Base-by-base conservation (phyloP, 2,888 invertebrate species). In the Aromia moschata region DNA sequence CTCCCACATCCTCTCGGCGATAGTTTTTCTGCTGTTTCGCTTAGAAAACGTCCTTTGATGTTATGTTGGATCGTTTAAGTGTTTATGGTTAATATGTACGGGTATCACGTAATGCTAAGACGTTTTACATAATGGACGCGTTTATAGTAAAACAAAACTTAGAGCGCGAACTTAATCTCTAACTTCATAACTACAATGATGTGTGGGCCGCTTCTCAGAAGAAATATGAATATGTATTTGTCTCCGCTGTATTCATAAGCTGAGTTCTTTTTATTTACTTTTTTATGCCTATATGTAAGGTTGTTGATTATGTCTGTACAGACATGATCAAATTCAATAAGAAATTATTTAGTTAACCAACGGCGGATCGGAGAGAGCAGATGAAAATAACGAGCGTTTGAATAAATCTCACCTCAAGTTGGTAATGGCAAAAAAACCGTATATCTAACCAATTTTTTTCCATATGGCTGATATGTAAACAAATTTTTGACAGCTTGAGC, bases 31-130 rank as follows among this genome's bases (percentile, higher is more conserved):
- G 59, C 54, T 58, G 45, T 58, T 41, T 38, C 52, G 55, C 38
- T 52, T 44, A 44, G 44, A 47, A 58, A 63, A 61, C 52, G 61
- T 56, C 63, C 61, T 61, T 67, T 64, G 62, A 62, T 59, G 63
- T 64, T 59, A 64, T 61, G 64, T 64, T 65, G 59, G 65, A 62
- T 64, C 66, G 63, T 58, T 64, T 64, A 64, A 60, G 65, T 60
- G 62, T 56, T 62, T 63, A 63, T 62, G 58, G 56, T 62, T 66
- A 62, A 64, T 64, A 58, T 56, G 58, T 66, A 64, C 58, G 47
- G 55, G 44, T 60, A 58, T 65, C 65, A 61, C 60, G 64, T 67
- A 64, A 65, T 47, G 47, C 36, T 47, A 36, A 47, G 47, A 47
- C 47, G 36, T 47, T 47, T 47, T 47, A 47, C 47, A 47, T 47